Evolutionary conservation across 1,140 invertebrate species (phyloP).

Genomic region (Anadara kagoshimensis): DNA sequence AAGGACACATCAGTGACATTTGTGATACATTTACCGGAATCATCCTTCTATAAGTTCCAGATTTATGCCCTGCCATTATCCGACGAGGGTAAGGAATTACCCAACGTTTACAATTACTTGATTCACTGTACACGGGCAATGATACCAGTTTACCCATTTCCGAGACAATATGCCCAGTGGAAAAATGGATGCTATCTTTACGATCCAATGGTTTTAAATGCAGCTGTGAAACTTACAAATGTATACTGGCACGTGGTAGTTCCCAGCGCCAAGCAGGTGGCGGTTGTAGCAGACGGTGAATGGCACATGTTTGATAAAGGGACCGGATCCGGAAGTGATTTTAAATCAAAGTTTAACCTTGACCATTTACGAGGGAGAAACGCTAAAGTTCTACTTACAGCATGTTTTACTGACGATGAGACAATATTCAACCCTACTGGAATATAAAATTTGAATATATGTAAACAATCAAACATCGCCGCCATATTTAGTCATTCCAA

Average conservation of each 20-base stretch:
- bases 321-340: slow-evolving; percentile 50
- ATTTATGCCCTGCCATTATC: slow-evolving; percentile 60
- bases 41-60: slow-evolving; percentile 68
- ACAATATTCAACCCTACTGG: slow-evolving; percentile 68
- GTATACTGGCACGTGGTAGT: slow-evolving; percentile 57
- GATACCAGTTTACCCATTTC: slow-evolving; percentile 55
- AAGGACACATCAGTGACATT: slow-evolving; percentile 43
- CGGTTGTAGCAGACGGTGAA: slow-evolving; percentile 66
- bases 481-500: too few relatives aligned
- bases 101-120: slow-evolving; percentile 70
- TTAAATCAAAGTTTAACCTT: slow-evolving; percentile 57
- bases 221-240: slow-evolving; percentile 40
- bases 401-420: slow-evolving; percentile 55
- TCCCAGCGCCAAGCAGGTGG: slow-evolving; percentile 65
- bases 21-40: slow-evolving; percentile 55
- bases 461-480: too few relatives aligned
- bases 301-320: slow-evolving; percentile 63
- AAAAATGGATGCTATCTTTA: slow-evolving; percentile 70
- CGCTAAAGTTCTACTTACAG: slow-evolving; percentile 63
- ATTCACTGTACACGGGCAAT: slow-evolving; percentile 50
- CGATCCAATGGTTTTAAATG: slow-evolving; percentile 60
- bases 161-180: slow-evolving; percentile 71
- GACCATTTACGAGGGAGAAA: slow-evolving; percentile 57
- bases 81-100: slow-evolving; percentile 60
- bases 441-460: slow-evolving; percentile 49